phyloP scores from a whole-genome alignment of 2,888 invertebrate genomes.

The Cyclophora punctaria region DNA sequence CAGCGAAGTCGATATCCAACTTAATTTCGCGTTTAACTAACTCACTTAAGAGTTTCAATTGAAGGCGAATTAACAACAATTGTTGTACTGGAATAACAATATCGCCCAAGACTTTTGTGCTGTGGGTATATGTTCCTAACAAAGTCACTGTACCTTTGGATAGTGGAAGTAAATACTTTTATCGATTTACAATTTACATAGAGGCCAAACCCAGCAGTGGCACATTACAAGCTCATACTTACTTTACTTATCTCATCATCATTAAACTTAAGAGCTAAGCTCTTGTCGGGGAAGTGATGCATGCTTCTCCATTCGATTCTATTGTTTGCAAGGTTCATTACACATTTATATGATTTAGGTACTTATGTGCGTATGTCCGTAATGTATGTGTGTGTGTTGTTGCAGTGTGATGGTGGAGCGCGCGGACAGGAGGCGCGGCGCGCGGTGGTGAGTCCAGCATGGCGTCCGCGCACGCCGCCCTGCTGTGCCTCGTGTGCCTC shows the following conservation, averaged over 20 bases:
- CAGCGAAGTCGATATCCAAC: slow-evolving; percentile 21
- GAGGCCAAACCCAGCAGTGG: no score
- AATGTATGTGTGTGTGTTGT: slow-evolving; percentile 3
- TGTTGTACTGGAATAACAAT: slow-evolving; percentile 13
- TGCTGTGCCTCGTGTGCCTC: slow-evolving; percentile 57
- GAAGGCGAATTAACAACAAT: slow-evolving; percentile 33
- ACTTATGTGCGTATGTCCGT: neutral
- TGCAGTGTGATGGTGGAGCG: slow-evolving; percentile 21
- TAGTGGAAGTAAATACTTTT: no score
- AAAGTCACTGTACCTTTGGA: neutral
- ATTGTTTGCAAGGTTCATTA: neutral
- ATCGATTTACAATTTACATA: no score
- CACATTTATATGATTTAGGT: slow-evolving; percentile 5
- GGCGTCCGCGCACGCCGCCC: slow-evolving; percentile 56
- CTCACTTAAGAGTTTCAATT: slow-evolving; percentile 31
- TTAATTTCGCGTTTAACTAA: slow-evolving; percentile 35
- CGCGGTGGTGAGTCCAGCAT: slow-evolving; percentile 32
- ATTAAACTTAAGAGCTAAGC: no score
- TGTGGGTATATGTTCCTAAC: neutral
- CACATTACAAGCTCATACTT: no score
- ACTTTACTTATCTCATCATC: no score
- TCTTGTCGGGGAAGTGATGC: neutral
- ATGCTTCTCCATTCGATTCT: neutral
- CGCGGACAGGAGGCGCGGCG: slow-evolving; percentile 20
- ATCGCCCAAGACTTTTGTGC: neutral